Conservation (phyloP, 2,113 vertebrate genomes). For the Vulpes lagopus region DNA sequence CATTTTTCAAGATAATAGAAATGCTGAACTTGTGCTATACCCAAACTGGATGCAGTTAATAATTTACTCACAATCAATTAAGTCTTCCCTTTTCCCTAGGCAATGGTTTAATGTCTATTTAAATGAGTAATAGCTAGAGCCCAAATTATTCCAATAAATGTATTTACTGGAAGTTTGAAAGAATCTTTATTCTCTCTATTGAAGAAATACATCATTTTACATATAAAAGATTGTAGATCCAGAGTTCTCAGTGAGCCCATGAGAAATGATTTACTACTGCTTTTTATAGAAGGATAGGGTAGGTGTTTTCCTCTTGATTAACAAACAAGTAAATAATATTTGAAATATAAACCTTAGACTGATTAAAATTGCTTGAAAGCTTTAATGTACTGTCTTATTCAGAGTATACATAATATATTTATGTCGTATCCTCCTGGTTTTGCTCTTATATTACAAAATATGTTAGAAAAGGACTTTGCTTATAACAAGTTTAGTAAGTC, state of each 20-base stretch:
- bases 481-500: background rate
- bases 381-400: background rate
- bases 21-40: background rate
- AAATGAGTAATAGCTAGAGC: background rate
- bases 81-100: background rate
- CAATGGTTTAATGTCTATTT: background rate
- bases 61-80: constrained; percentile 5
- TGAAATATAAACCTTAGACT: constrained; percentile 48
- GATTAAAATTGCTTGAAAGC: constrained; percentile 27
- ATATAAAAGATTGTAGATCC: background rate
- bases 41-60: background rate
- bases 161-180: background rate
- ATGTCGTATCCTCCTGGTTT: background rate
- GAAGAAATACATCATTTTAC: background rate
- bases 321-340: constrained; percentile 22
- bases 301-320: background rate
- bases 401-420: background rate
- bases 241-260: background rate
- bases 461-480: background rate
- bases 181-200: constrained; percentile 5
- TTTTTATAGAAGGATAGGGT: background rate
- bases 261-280: background rate
- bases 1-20: constrained; percentile 49
- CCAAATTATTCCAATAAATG: background rate
- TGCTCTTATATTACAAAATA: constrained; percentile 1